Evolutionary conservation across 2,888 invertebrate species (phyloP).

Genomic region (Hipparchia semele): DNA sequence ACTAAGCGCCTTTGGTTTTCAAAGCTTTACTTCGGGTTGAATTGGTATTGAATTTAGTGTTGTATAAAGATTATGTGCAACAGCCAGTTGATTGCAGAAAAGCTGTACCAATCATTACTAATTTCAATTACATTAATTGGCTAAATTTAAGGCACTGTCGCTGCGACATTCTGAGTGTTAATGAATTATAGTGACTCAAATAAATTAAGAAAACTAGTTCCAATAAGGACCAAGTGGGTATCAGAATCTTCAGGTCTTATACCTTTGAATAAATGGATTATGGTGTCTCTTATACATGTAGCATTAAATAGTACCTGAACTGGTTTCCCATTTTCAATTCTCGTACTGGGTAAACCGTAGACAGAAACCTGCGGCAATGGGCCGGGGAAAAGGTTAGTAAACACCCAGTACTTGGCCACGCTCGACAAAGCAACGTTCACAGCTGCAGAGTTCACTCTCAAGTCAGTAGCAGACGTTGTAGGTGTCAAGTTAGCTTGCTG

Average conservation of each 20-base stretch:
- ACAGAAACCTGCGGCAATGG: slow-evolving; percentile 90
- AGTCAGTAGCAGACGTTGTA: slow-evolving; percentile 84
- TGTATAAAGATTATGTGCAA: too few relatives aligned
- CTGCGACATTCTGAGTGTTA: too few relatives aligned
- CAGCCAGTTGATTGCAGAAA: too few relatives aligned
- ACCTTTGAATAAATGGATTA: not conserved
- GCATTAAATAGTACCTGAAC: slow-evolving; percentile 75
- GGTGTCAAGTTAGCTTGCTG: slow-evolving; percentile 68
- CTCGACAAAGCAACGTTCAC: slow-evolving; percentile 88
- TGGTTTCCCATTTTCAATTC: slow-evolving; percentile 85
- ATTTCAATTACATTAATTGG: too few relatives aligned
- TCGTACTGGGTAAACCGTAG: slow-evolving; percentile 85
- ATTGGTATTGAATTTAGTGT: too few relatives aligned
- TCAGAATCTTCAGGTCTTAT: not conserved
- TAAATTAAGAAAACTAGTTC: not conserved
- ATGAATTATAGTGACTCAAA: too few relatives aligned
- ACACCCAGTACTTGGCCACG: slow-evolving; percentile 93
- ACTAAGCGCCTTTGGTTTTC: too few relatives aligned
- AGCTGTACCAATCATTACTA: too few relatives aligned
- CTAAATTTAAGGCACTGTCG: too few relatives aligned
- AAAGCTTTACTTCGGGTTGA: too few relatives aligned
- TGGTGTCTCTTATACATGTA: not conserved
- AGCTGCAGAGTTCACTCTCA: slow-evolving; percentile 85
- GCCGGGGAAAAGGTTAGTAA: slow-evolving; percentile 91
- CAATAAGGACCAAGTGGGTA: not conserved